A percentile compares a stretch with the other conserved stretches of the same genome.
Conservation (phyloP, 2,797 vertebrate genomes). For the Cacajao melanocephalus region DNA sequence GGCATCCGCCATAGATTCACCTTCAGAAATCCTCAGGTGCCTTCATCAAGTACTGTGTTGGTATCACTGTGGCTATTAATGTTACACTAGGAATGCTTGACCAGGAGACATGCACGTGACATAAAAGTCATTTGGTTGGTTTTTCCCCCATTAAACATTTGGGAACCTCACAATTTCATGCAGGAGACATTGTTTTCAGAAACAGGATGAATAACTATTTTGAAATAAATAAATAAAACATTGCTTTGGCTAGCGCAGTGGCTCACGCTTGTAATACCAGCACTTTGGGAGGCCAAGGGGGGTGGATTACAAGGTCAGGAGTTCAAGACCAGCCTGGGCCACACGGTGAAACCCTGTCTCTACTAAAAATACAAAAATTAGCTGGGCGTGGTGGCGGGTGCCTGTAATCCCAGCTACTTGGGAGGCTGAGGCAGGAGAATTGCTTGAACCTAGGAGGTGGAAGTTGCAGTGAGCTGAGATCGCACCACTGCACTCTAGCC, state of each 20-base stretch:
- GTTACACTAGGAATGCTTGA: neutral
- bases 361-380: neutral
- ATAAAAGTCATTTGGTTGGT: neutral
- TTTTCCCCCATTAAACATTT: neutral
- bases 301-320: neutral
- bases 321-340: neutral
- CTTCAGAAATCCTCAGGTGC: neutral
- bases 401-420: too few species aligned
- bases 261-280: neutral
- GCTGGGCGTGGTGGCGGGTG: too few species aligned
- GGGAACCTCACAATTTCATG: neutral
- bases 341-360: neutral
- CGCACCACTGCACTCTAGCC: neutral
- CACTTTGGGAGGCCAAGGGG: neutral
- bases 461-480: too few species aligned
- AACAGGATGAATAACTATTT: neutral
- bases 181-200: neutral
- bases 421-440: too few species aligned
- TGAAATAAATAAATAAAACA: neutral
- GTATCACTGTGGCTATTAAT: accelerated
- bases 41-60: accelerated
- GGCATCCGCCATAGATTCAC: accelerated
- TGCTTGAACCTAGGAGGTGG: too few species aligned
- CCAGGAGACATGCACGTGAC: accelerated
- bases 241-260: neutral